A percentile compares a stretch with the other conserved stretches of the same genome.
These are phyloP conservation scores for Phylloscopus trochiloides DNA, from an alignment of 2,113 vertebrate genomes.

Conservation along the genomic window DNA sequence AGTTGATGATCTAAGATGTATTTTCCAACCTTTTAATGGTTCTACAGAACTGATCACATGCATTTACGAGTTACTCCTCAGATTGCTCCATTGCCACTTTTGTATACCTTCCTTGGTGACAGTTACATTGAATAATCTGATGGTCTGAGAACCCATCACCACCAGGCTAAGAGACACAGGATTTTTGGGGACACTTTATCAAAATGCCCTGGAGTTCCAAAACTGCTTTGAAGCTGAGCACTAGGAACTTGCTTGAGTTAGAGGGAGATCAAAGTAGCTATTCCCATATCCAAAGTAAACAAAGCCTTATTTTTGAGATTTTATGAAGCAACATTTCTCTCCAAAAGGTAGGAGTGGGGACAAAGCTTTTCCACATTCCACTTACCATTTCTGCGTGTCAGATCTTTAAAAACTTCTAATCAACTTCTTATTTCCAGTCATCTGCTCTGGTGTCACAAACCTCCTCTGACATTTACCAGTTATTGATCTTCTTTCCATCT, in stretches of 20 bases:
- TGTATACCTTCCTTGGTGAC: not conserved
- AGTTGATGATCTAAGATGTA: not conserved
- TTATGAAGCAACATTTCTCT: not conserved
- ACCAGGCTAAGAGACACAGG: not conserved
- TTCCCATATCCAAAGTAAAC: not conserved
- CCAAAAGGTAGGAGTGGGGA: not conserved
- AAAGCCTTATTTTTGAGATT: conserved; percentile 8
- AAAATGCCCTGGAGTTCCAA: conserved; percentile 41
- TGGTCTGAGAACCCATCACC: not conserved
- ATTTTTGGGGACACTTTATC: conserved; percentile 42
- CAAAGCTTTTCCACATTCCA: not conserved
- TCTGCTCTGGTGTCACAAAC: not conserved
- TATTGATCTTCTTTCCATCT: not conserved
- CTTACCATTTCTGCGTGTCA: not conserved
- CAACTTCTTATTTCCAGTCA: not conserved
- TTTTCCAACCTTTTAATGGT: not conserved
- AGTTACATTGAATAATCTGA: not conserved
- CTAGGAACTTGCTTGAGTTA: conserved; percentile 28
- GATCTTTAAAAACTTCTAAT: not conserved
- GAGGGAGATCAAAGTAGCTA: conserved; percentile 38
- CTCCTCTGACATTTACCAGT: not conserved
- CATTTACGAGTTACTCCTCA: not conserved
- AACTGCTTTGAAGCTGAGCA: conserved; percentile 58
- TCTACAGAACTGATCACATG: not conserved
- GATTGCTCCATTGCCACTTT: not conserved